Evolutionary conservation across 2,113 vertebrate genomes (phyloP).

Genomic region (Salminus brasiliensis): DNA sequence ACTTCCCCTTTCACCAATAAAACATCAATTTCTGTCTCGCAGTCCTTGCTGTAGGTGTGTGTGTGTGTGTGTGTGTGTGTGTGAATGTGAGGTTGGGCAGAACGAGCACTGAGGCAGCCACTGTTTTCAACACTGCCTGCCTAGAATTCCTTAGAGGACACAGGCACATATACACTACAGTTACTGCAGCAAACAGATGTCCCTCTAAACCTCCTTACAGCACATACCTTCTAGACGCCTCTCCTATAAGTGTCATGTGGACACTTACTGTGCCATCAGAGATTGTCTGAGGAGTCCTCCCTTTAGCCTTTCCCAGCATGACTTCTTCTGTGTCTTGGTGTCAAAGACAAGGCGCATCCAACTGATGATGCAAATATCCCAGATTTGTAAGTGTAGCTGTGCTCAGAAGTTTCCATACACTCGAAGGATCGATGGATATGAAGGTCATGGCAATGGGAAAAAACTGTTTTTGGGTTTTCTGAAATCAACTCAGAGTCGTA

Average conservation of each 20-base stretch:
- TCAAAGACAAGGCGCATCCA: too few relatives aligned
- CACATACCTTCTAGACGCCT: conserved; percentile 21
- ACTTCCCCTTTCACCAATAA: conserved; percentile 48
- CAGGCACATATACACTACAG: conserved; percentile 7
- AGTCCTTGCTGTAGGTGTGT: conserved; percentile 47
- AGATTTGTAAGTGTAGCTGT: too few relatives aligned
- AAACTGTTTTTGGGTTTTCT: too few relatives aligned
- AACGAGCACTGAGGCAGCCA: conserved; percentile 53
- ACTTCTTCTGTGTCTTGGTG: neutral
- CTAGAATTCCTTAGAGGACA: conserved; percentile 40
- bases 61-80: conserved; percentile 56
- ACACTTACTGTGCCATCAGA: conserved; percentile 12
- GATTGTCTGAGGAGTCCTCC: neutral
- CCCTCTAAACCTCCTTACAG: conserved; percentile 29
- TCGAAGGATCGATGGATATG: too few relatives aligned
- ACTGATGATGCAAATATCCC: too few relatives aligned
- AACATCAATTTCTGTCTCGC: conserved; percentile 45
- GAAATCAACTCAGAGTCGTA: too few relatives aligned
- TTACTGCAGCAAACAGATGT: conserved; percentile 27
- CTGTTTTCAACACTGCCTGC: conserved; percentile 53
- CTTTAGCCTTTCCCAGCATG: neutral
- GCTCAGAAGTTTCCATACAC: too few relatives aligned
- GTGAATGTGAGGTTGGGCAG: conserved; percentile 62
- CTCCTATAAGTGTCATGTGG: conserved; percentile 22
- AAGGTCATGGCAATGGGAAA: too few relatives aligned